A percentile compares a stretch with the other conserved stretches of the same genome.
Evolutionary conservation across 2,888 invertebrate species (phyloP).

Genomic region (Zonitis immaculata): DNA sequence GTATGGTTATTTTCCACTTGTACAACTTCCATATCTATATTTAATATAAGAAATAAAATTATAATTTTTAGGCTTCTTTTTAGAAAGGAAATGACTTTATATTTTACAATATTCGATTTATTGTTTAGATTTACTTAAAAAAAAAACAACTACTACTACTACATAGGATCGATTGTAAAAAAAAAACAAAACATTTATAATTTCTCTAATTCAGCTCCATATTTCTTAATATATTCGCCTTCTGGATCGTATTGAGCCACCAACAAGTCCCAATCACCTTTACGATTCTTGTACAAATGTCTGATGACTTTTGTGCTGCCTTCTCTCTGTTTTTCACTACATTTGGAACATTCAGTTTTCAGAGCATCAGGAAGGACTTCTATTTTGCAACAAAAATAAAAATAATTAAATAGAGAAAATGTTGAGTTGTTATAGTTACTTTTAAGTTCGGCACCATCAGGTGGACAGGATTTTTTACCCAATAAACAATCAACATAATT

Average conservation of each 20-base stretch:
- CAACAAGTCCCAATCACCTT: conserved; percentile 58
- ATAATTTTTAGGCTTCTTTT: too few species aligned
- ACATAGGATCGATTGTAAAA: too few species aligned
- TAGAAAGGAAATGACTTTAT: too few species aligned
- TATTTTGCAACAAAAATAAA: not conserved
- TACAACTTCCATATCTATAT: too few species aligned
- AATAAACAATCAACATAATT: conserved; percentile 63
- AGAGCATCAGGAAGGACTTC: conserved; percentile 62
- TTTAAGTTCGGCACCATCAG: conserved; percentile 58
- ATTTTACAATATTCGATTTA: too few species aligned
- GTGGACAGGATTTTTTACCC: conserved; percentile 58
- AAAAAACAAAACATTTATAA: not conserved
- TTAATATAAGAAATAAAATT: too few species aligned
- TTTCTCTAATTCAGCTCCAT: conserved; percentile 54
- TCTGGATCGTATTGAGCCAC: conserved; percentile 63
- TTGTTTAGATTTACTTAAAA: too few species aligned
- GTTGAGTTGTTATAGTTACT: conserved; percentile 34
- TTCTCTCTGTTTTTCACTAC: conserved; percentile 58
- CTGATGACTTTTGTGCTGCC: conserved; percentile 60
- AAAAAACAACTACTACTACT: too few species aligned
- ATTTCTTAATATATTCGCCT: conserved; percentile 58
- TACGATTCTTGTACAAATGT: conserved; percentile 59
- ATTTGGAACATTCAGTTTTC: conserved; percentile 59
- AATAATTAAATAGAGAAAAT: not conserved
- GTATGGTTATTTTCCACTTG: too few species aligned